Conservation (phyloP, 2,113 vertebrate species). For the Elachura formosa region DNA sequence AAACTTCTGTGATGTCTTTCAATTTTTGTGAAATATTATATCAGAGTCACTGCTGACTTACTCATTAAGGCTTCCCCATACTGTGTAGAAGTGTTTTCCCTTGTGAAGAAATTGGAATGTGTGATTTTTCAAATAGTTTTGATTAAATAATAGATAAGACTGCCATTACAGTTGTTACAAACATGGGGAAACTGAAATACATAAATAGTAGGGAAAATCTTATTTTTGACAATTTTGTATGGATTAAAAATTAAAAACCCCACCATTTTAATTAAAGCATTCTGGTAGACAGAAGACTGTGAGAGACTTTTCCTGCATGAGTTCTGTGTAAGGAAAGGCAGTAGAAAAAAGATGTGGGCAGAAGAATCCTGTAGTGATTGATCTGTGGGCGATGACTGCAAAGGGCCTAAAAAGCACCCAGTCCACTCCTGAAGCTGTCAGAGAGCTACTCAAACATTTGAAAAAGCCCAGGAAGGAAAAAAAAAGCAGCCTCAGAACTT, state of each 20-base stretch:
- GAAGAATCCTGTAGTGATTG: neutral
- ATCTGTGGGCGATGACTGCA: neutral
- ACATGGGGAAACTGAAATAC: neutral
- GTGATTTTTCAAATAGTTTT: slow-evolving; percentile 12
- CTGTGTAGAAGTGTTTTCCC: neutral
- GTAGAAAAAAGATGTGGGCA: neutral
- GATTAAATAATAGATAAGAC: neutral
- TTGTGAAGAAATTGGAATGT: neutral
- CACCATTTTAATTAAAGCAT: neutral
- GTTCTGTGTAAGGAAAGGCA: neutral
- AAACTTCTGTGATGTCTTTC: neutral
- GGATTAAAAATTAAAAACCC: neutral
- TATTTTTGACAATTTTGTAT: neutral
- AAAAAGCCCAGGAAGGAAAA: neutral
- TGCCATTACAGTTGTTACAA: neutral
- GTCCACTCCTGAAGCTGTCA: neutral
- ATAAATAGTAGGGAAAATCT: neutral
- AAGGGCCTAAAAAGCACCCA: neutral
- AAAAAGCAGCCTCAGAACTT: neutral
- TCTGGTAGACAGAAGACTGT: neutral
- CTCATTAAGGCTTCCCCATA: neutral
- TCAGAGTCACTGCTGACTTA: neutral
- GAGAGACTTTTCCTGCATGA: neutral
- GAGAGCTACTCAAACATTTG: neutral
- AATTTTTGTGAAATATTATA: neutral